A percentile compares a stretch with the other conserved stretches of the same genome.
Evolutionary conservation across 1,140 invertebrate species (phyloP).

Genomic region (Polyergus mexicanus): DNA sequence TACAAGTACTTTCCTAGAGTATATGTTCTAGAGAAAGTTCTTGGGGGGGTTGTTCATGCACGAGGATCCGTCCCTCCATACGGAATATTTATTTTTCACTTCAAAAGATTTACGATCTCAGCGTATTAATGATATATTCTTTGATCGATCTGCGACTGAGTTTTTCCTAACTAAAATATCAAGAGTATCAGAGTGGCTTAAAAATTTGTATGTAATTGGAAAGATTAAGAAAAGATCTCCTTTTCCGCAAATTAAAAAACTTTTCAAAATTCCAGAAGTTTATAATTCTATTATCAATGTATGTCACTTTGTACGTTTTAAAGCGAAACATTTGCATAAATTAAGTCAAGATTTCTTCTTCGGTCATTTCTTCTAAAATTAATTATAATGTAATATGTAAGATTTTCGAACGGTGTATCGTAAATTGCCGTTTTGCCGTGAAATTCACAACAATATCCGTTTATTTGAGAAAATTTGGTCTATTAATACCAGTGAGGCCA

Average conservation of each 20-base stretch:
- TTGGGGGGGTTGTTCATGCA: not conserved
- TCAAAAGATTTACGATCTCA: not conserved
- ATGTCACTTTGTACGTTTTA: not conserved
- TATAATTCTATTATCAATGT: not conserved
- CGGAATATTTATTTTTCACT: constrained; percentile 16
- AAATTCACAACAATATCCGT: not conserved
- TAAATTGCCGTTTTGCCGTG: not conserved
- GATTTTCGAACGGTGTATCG: not conserved
- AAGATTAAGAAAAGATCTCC: not conserved
- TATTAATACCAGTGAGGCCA: constrained; percentile 31
- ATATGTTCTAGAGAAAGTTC: not conserved
- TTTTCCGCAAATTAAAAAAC: not conserved
- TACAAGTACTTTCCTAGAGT: not conserved
- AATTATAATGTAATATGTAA: not conserved
- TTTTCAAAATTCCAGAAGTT: not conserved
- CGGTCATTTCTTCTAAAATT: not conserved
- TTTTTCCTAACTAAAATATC: not conserved
- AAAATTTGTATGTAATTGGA: not conserved
- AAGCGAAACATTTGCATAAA: not conserved
- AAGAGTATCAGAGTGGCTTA: not conserved
- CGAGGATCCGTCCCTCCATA: not conserved
- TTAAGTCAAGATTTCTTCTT: not conserved
- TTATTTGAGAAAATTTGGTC: constrained; percentile 27
- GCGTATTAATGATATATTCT: constrained; percentile 6
- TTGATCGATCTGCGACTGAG: not conserved